These are phyloP conservation scores for Steinernema scapterisci DNA, from an alignment of 2,888 invertebrate genomes.

Conservation along the genomic window DNA sequence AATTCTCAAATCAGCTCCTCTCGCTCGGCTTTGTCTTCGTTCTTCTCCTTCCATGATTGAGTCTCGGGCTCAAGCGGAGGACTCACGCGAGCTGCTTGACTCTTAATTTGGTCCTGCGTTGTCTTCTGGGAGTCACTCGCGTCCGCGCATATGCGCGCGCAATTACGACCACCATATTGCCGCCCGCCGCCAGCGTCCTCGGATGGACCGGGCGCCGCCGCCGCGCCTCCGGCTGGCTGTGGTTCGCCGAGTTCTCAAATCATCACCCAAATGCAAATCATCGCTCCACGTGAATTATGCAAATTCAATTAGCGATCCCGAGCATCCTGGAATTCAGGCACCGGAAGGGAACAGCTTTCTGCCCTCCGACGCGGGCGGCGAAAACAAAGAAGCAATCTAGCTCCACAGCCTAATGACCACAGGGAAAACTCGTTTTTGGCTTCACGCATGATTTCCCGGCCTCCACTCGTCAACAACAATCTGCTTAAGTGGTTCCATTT, in stretches of 20 bases:
- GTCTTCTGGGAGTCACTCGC: slow-evolving; percentile 31
- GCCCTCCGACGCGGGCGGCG: neutral
- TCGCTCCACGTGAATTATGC: slow-evolving; percentile 26
- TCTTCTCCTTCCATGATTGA: slow-evolving; percentile 20
- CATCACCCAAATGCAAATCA: slow-evolving; percentile 29
- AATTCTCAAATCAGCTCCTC: slow-evolving; percentile 25
- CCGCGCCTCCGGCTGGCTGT: neutral
- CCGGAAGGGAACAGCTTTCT: neutral
- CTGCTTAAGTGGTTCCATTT: slow-evolving; percentile 12
- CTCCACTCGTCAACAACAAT: slow-evolving; percentile 7
- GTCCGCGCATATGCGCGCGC: slow-evolving; percentile 26
- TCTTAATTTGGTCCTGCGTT: slow-evolving; percentile 29
- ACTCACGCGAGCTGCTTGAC: slow-evolving; percentile 29
- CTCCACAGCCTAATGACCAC: neutral
- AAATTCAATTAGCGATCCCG: slow-evolving; percentile 14
- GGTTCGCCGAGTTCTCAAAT: slow-evolving; percentile 24
- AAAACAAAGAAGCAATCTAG: slow-evolving; percentile 30
- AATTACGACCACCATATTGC: slow-evolving; percentile 29
- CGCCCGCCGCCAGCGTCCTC: neutral
- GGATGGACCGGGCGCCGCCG: no score
- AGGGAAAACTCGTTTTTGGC: neutral
- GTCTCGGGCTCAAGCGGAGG: slow-evolving; percentile 10
- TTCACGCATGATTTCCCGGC: slow-evolving; percentile 13
- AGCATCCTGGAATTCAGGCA: neutral
- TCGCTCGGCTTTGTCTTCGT: neutral